phyloP scores from a whole-genome alignment of 2,797 vertebrate genomes.

The Gymnocypris eckloni region DNA sequence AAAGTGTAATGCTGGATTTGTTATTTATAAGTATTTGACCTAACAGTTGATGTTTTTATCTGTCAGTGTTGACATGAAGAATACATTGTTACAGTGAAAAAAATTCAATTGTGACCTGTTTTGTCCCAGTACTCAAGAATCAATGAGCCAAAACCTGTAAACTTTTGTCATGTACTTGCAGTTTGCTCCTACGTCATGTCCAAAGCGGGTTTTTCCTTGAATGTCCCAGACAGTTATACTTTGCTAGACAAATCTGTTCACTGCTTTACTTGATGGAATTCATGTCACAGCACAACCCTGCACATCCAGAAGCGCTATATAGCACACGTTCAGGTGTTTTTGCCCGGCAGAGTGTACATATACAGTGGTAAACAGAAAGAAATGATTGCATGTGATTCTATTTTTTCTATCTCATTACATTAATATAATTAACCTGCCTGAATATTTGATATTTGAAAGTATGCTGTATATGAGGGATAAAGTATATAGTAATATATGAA shows the following conservation, averaged over 20 bases:
- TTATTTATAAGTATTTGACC: conserved; percentile 6
- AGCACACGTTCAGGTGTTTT: conserved; percentile 43
- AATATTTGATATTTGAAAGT: conserved; percentile 74
- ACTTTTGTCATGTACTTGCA: background rate
- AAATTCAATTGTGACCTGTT: background rate
- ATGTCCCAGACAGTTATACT: background rate
- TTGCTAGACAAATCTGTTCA: conserved; percentile 12
- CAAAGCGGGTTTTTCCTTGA: background rate
- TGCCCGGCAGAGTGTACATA: conserved; percentile 59
- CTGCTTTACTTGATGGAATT: conserved; percentile 9
- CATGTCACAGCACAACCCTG: conserved; percentile 17
- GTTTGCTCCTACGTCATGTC: background rate
- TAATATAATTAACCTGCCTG: conserved; percentile 72
- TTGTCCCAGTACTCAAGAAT: conserved; percentile 25
- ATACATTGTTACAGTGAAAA: background rate
- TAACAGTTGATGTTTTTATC: conserved; percentile 3
- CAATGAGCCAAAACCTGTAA: background rate
- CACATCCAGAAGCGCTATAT: conserved; percentile 9
- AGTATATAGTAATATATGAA: conserved; percentile 64
- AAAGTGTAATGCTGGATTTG: background rate
- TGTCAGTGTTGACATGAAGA: background rate
- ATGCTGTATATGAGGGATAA: conserved; percentile 55
- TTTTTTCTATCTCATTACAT: conserved; percentile 70
- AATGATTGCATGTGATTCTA: conserved; percentile 76
- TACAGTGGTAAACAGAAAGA: conserved; percentile 58